A percentile compares a stretch with the other conserved stretches of the same genome.
Evolutionary conservation across 2,888 invertebrate genomes (phyloP).

Genomic region (Globia sparganii): DNA sequence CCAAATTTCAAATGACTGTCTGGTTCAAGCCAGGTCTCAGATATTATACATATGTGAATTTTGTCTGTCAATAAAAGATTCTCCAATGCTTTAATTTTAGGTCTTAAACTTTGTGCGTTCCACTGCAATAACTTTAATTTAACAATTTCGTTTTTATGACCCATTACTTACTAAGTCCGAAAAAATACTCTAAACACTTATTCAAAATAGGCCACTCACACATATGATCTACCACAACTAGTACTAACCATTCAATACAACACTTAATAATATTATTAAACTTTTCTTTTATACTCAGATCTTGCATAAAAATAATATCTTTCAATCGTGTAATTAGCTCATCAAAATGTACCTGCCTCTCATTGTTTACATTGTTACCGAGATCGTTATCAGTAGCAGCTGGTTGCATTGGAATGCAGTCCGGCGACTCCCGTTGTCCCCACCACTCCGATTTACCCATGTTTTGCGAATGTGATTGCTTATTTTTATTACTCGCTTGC

Average conservation of each 20-base stretch:
- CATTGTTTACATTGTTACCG: conserved; percentile 3
- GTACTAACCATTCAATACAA: conserved; percentile 2
- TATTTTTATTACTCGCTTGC: neutral
- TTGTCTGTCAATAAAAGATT: neutral
- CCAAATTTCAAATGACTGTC: conserved; percentile 6
- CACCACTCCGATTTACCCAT: neutral
- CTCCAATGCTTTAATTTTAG: conserved; percentile 10
- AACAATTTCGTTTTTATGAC: conserved; percentile 2
- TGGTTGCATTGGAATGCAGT: neutral
- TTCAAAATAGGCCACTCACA: no score
- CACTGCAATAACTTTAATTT: neutral
- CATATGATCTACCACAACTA: conserved; percentile 6
- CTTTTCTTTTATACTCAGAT: conserved; percentile 3
- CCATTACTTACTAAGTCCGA: conserved; percentile 2
- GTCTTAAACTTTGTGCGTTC: conserved; percentile 17
- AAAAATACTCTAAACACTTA: neutral
- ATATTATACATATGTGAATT: neutral
- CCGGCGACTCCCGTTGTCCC: neutral
- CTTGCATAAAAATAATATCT: conserved; percentile 8
- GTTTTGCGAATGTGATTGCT: neutral
- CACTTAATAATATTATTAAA: neutral
- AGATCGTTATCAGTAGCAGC: conserved; percentile 3
- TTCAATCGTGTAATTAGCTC: neutral
- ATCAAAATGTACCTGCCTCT: neutral
- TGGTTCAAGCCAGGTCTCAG: conserved; percentile 15